phyloP scores from a whole-genome alignment of 2,113 vertebrate genomes.

The Pimephales promelas region DNA sequence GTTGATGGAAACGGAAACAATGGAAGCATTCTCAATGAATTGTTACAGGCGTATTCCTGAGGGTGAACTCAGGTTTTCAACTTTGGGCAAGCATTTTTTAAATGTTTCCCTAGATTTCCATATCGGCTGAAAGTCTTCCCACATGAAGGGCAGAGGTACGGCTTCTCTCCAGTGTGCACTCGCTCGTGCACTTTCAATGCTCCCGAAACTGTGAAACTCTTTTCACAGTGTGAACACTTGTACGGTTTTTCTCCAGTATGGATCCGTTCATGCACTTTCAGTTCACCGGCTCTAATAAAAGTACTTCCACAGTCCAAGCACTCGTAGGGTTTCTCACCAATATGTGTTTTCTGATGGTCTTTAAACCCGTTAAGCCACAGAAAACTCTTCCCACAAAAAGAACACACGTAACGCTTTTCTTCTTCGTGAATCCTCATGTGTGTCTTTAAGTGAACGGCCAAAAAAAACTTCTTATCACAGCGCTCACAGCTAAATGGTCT shows the following conservation, averaged over 20 bases:
- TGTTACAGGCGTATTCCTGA: neutral
- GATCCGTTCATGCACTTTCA: conserved; percentile 14
- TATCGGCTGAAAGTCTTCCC: conserved; percentile 26
- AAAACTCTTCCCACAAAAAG: conserved; percentile 8
- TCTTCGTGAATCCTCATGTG: conserved; percentile 28
- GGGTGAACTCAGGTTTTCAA: neutral
- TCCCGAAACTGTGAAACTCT: conserved; percentile 10
- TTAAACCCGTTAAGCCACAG: neutral
- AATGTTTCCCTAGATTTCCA: conserved; percentile 14
- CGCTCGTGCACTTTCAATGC: neutral
- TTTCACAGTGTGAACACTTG: conserved; percentile 35
- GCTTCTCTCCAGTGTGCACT: conserved; percentile 23
- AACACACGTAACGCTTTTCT: neutral
- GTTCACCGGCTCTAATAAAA: neutral
- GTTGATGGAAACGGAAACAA: no score
- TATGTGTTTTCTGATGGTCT: conserved; percentile 13
- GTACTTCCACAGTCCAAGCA: conserved; percentile 8
- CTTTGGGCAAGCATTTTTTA: conserved; percentile 26
- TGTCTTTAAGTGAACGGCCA: neutral
- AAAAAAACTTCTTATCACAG: conserved; percentile 12
- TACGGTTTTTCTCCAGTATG: conserved; percentile 14
- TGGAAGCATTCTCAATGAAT: no score
- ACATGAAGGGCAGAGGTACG: neutral
- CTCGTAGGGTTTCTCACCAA: conserved; percentile 24
- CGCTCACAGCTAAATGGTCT: neutral